Evolutionary conservation across 1,140 invertebrate species (phyloP), one percentile per base, ranked within the genome.

Genomic region (Drosophila eugracilis): DNA sequence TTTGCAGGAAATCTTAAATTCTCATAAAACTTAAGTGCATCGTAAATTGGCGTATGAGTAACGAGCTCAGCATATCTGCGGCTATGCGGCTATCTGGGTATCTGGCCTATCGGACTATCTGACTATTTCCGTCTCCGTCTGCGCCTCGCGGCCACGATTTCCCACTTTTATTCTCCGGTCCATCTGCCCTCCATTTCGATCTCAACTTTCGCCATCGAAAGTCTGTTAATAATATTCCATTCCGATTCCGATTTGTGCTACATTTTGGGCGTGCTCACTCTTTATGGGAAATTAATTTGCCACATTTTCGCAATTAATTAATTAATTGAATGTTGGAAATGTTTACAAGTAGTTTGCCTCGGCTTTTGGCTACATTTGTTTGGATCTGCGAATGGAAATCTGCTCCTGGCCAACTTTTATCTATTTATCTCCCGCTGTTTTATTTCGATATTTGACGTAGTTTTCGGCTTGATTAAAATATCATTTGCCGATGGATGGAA

Each of bases 1-100:
- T 84, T 57, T 80, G 81, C 63, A 86, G 81, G 81, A 86, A 86
- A 86, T 86, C 81, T 86, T 86, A 86, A 86, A 86, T 86, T 86
- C 83, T 67, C 83, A 86, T 86, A 86, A 86, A 86, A 86, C 63
- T 88, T 86, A 78, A 86, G 83, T 86, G 83, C 77, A 78, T 85
- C 77, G 66, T 86, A 86, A 86, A 86, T 86, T 86, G 77, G 77
- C 60, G 70, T 75, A 86, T 86, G 83, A 86, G 58, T 81, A 86
- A 86, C 81, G 81, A 77, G 83, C 81, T 65, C 76, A 77, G 70
- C 48, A 76, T 62, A 72, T 58, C 53, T 55, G 45, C 24, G 45
- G 42, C 48, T 39, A 45, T 54, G 48, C 17, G 55, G 42, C 41
- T 45, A 55, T 55, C 57, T 63, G 55, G 45, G n/a, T n/a, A n/a